Evolutionary conservation across 1,140 invertebrate genomes (phyloP).

Genomic region (Cyrtorhinus lividipennis): DNA sequence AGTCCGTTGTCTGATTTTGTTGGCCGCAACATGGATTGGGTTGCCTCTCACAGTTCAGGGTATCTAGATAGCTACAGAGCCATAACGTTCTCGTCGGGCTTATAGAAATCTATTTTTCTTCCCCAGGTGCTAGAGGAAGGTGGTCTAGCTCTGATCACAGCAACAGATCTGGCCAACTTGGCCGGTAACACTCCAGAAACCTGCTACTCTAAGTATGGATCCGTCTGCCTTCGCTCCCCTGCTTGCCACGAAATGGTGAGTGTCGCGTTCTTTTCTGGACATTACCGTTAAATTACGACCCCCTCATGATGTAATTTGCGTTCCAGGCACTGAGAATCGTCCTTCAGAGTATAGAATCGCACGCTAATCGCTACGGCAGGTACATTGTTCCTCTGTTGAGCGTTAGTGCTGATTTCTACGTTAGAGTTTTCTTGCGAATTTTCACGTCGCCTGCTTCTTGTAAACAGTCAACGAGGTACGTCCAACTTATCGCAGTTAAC

Average conservation of each 20-base stretch:
- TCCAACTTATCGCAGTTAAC: too few species aligned
- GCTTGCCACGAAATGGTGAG: slow-evolving; percentile 88
- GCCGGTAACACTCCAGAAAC: slow-evolving; percentile 92
- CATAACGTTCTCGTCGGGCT: not conserved
- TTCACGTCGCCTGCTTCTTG: slow-evolving; percentile 62
- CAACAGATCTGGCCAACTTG: slow-evolving; percentile 94
- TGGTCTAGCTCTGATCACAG: slow-evolving; percentile 82
- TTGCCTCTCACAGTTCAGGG: too few species aligned
- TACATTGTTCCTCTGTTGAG: slow-evolving; percentile 86
- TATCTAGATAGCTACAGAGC: too few species aligned
- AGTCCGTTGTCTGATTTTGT: too few species aligned
- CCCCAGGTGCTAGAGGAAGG: slow-evolving; percentile 42
- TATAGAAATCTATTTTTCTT: not conserved
- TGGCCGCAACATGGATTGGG: too few species aligned
- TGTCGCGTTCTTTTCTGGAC: slow-evolving; percentile 12
- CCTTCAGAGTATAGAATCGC: slow-evolving; percentile 73
- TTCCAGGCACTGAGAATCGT: slow-evolving; percentile 76
- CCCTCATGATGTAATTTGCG: not conserved
- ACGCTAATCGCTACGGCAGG: slow-evolving; percentile 82
- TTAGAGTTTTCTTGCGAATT: slow-evolving; percentile 84
- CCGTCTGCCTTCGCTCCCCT: slow-evolving; percentile 70
- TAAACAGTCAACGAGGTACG: slow-evolving; percentile 62
- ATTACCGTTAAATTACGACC: too few species aligned
- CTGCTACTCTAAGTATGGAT: slow-evolving; percentile 88
- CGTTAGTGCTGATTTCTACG: slow-evolving; percentile 93